Evolutionary conservation across 2,888 invertebrate genomes (phyloP), one percentile per base, ranked within the genome.

Genomic region (Drosophila hawaiiensis): DNA sequence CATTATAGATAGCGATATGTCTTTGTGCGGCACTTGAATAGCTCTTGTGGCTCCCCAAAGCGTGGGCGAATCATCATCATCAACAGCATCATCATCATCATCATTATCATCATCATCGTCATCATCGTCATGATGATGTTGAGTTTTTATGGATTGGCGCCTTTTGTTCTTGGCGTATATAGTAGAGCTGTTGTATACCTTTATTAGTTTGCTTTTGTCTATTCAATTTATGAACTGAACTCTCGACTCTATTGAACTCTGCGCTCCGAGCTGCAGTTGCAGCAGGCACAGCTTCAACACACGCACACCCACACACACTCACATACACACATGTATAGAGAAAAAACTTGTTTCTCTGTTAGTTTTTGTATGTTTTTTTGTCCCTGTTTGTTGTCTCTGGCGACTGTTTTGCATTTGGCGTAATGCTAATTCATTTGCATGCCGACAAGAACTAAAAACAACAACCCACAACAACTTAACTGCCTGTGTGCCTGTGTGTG

Each of bases 371-470:
- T 6, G 22, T 4, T 29, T n/a, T 56, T n/a, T 61, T 37, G 16
- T 16, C 37, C 19, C 16, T 16, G 7, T 19, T 19, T 28, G 35
- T 49, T 68, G 71, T 63, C 62, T 65, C 49, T 73, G 63, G 28
- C 65, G 61, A 35, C 68, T 76, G 76, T 71, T 84, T 82, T 85
- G 78, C 84, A 83, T 84, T 84, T 83, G 83, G 74, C 81, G 82
- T 78, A 78, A 78, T 86, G 86, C 82, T 84, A 84, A 86, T 84
- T 84, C 86, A 84, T 84, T 84, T 85, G 76, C 82, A 83, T 80
- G 73, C 66, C 64, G 47, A 59, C 61, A 63, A 73, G 54, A 66
- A 60, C 70, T 58, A 68, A 60, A 59, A 70, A 63, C 54, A 60
- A 67, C 64, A 60, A 43, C 19, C 64, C 68, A 60, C 62, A 52